Base-by-base conservation (phyloP, 2,113 vertebrate genomes). In the Prinia subflava region DNA sequence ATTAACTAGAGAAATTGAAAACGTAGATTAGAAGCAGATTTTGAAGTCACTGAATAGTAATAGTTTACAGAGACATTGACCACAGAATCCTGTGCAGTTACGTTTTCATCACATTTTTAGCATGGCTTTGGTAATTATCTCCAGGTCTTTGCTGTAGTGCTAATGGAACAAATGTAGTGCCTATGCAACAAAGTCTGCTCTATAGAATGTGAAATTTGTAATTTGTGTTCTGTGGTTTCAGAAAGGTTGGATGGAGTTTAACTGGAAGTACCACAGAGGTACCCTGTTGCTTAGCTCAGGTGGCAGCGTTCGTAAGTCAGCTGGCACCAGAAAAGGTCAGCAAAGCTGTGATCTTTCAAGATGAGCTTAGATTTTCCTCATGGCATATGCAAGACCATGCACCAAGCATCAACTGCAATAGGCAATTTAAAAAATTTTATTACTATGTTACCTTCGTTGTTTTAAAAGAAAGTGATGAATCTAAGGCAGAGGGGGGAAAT, bases 1-100 rank as follows among this genome's bases (percentile, higher is more conserved):
- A 79, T 90, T 73, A 69, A 56, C 30, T 56, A 55, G 46, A 80
- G 46, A 73, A 80, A 50, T 31, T 46, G 53, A 74, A 95, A 78
- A 24, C 33, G 10, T 25, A 60, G 25, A 20, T 88, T 37, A 73
- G 20, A 49, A 79, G 31, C 9, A 24, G 6, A 21, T 62, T 84
- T 89, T 19, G 46, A 22, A 76, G 17, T 56, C 44, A 37, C 5
- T 2, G 27, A 70, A 23, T 33, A 41, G 15, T 47, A 76, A 25
- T 59, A 70, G 80, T 82, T 80, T 57, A 63, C 13, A 24, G 57
- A 42, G 30, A n/a, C 15, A 17, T 16, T 73, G 27, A 41, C 62
- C 6, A 20, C 25, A 49, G 59, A 63, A 56, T 68, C 28, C 42
- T 57, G 15, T 56, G 63, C 31, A 13, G 18, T 83, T 89, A 17